Evolutionary conservation across 2,888 invertebrate species (phyloP).

Genomic region (Andrena haemorrhoa): DNA sequence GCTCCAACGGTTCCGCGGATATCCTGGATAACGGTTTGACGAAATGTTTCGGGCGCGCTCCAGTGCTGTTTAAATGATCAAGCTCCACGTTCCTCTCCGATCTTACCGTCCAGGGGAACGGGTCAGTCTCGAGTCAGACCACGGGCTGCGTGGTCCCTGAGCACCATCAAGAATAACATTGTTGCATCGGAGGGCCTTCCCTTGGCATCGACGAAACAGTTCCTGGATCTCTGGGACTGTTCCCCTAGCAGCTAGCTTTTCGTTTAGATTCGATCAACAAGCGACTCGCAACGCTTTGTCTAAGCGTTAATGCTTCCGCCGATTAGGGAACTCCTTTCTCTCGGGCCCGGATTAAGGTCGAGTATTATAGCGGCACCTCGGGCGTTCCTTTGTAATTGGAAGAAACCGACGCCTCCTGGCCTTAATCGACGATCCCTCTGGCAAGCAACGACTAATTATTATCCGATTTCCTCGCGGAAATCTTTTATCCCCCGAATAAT

Average conservation of each 20-base stretch:
- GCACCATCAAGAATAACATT: too few species aligned
- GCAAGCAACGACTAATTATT: conserved; percentile 55
- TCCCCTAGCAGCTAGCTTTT: not conserved
- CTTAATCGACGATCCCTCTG: conserved; percentile 55
- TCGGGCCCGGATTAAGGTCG: not conserved
- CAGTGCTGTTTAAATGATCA: too few species aligned
- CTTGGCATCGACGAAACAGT: not conserved
- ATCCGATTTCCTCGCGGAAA: conserved; percentile 1
- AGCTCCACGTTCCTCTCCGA: too few species aligned
- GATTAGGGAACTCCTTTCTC: conserved; percentile 18
- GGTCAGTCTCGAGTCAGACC: not conserved
- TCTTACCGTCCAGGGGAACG: not conserved
- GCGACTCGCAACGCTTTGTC: not conserved
- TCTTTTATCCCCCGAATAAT: not conserved
- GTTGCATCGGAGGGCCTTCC: not conserved
- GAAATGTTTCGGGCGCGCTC: too few species aligned
- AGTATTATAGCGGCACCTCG: not conserved
- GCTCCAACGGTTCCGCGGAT: too few species aligned
- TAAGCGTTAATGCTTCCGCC: conserved; percentile 15
- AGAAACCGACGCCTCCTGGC: conserved; percentile 41
- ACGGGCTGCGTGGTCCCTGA: too few species aligned
- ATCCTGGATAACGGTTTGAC: too few species aligned
- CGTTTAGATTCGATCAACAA: not conserved
- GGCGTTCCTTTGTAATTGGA: conserved; percentile 43
- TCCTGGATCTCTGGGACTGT: not conserved